phyloP scores from a whole-genome alignment of 2,888 invertebrate species.

The Polydrusus tereticollis region DNA sequence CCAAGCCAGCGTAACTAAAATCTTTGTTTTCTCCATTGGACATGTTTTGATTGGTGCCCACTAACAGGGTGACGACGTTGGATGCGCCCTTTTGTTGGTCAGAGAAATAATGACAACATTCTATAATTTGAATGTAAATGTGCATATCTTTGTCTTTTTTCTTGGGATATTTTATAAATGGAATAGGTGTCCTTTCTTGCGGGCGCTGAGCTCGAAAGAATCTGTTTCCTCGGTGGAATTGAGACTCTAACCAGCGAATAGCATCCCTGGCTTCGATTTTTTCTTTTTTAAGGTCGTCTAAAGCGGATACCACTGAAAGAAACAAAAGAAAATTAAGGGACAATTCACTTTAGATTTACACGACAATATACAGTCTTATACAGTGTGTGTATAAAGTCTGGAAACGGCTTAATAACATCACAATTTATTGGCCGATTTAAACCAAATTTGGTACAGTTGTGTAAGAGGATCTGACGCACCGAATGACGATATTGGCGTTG shows the following conservation, averaged over 20 bases:
- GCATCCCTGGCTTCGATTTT: conserved; percentile 89
- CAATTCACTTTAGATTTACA: no score
- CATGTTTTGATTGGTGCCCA: conserved; percentile 70
- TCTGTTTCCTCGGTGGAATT: conserved; percentile 88
- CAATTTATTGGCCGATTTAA: no score
- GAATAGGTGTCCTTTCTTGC: conserved; percentile 82
- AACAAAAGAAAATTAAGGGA: background rate
- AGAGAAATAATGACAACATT: conserved; percentile 85
- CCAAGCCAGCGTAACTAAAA: conserved; percentile 83
- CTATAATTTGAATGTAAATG: conserved; percentile 84
- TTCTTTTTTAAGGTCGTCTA: conserved; percentile 90
- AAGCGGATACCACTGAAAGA: conserved; percentile 83
- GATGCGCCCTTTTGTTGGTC: conserved; percentile 71
- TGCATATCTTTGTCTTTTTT: conserved; percentile 81
- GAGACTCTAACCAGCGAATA: conserved; percentile 92
- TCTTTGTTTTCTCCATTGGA: conserved; percentile 70
- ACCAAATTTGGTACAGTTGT: no score
- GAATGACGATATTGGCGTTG: no score
- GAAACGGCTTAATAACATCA: no score
- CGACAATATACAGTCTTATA: no score
- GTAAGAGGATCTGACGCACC: no score
- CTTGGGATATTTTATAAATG: conserved; percentile 81
- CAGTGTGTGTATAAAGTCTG: no score
- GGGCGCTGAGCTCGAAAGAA: conserved; percentile 89
- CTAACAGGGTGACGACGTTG: conserved; percentile 82